These are phyloP conservation scores for Brachionus rubens DNA, from an alignment of 1,140 invertebrate genomes.

Conservation along the genomic window DNA sequence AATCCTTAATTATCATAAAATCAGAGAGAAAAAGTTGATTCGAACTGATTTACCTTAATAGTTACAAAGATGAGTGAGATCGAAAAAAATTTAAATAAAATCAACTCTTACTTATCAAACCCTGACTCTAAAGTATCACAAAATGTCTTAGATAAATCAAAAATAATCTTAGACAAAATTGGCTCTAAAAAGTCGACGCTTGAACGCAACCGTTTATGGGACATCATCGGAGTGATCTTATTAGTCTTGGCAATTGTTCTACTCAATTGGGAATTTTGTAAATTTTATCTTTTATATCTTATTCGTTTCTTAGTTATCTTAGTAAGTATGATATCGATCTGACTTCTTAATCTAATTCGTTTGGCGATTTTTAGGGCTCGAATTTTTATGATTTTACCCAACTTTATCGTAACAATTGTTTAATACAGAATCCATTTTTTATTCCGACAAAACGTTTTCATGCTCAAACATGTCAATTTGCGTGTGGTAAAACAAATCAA, in stretches of 20 bases:
- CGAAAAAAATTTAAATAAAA: too few species aligned
- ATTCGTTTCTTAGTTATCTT: neutral
- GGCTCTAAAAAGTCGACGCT: neutral
- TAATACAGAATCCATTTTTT: conserved; percentile 3
- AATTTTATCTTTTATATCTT: conserved; percentile 23
- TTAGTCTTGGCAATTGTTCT: neutral
- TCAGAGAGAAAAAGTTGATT: too few species aligned
- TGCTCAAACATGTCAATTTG: neutral
- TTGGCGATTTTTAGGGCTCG: neutral
- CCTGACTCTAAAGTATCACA: neutral
- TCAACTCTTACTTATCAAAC: too few species aligned
- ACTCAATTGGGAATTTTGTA: neutral
- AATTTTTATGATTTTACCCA: conserved; percentile 35
- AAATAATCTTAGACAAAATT: neutral
- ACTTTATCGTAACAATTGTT: conserved; percentile 29
- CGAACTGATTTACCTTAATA: too few species aligned
- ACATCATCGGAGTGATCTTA: neutral
- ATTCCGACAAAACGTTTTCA: neutral
- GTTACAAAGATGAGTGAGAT: too few species aligned
- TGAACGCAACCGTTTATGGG: neutral
- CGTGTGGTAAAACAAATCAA: conserved; percentile 32
- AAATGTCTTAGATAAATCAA: neutral
- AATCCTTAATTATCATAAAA: too few species aligned
- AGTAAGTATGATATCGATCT: neutral
- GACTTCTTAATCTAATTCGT: neutral